Percentiles rank a stretch among this genome's conserved stretches.
These are phyloP conservation scores for Parapristionchus giblindavisi DNA, from an alignment of 2,888 invertebrate species.

Conservation along the genomic window DNA sequence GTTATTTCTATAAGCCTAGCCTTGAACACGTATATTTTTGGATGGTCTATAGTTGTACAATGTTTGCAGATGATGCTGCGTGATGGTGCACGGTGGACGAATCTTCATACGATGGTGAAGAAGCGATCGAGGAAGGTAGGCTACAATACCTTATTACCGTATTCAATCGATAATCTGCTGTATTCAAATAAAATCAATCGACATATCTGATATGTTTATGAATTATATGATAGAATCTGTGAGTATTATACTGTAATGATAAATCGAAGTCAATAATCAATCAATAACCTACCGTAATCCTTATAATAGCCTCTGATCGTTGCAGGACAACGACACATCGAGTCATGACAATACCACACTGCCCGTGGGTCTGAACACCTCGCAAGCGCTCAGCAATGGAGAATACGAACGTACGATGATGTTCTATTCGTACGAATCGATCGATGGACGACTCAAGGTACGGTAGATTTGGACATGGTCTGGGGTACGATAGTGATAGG, in stretches of 20 bases:
- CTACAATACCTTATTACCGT: conserved; percentile 16
- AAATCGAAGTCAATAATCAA: too few species aligned
- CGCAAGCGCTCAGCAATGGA: conserved; percentile 1
- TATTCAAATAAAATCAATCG: neutral
- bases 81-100: conserved; percentile 6
- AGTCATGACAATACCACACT: neutral
- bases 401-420: conserved; percentile 29
- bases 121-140: conserved; percentile 20
- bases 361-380: conserved; percentile 30
- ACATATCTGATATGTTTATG: too few species aligned
- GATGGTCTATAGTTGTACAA: too few species aligned
- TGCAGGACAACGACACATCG: conserved; percentile 11
- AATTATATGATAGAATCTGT: too few species aligned
- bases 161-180: neutral
- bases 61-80: conserved; percentile 14
- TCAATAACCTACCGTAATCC: too few species aligned
- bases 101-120: conserved; percentile 13
- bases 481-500: neutral
- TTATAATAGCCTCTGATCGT: neutral
- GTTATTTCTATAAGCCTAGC: neutral
- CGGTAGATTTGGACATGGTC: neutral
- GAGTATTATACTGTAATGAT: too few species aligned
- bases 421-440: conserved; percentile 20
- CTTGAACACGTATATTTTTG: too few species aligned
- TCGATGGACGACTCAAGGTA: conserved; percentile 5